These are phyloP conservation scores for Sturmia bella DNA, from an alignment of 2,888 invertebrate genomes.

Conservation along the genomic window DNA sequence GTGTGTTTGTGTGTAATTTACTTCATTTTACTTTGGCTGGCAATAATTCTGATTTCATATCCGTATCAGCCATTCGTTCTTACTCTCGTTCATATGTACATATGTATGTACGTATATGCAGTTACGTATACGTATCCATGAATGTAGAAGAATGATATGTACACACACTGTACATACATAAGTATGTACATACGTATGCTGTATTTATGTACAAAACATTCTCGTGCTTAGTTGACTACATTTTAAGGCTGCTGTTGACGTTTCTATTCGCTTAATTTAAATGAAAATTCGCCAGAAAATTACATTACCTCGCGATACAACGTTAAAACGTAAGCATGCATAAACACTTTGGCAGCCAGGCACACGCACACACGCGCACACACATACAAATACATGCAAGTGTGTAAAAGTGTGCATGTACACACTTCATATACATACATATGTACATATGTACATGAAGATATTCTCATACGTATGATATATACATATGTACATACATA, in stretches of 20 bases:
- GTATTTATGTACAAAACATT: slow-evolving; percentile 15
- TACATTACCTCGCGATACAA: slow-evolving; percentile 26
- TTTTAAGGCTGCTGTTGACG: slow-evolving; percentile 39
- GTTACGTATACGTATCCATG: background rate
- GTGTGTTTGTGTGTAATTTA: slow-evolving; percentile 20
- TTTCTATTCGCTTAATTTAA: slow-evolving; percentile 59
- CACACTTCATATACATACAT: background rate
- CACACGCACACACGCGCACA: too few species aligned
- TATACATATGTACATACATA: background rate
- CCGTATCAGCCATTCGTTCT: slow-evolving; percentile 12
- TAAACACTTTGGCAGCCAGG: too few species aligned
- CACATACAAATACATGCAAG: background rate
- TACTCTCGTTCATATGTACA: slow-evolving; percentile 12
- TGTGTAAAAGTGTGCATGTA: background rate
- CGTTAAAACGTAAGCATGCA: background rate
- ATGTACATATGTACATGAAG: background rate
- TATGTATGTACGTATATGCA: background rate
- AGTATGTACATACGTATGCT: background rate
- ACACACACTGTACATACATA: background rate
- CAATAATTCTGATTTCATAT: slow-evolving; percentile 41
- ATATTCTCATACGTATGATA: background rate
- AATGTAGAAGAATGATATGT: background rate
- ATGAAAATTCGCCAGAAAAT: slow-evolving; percentile 54
- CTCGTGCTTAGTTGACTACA: slow-evolving; percentile 32
- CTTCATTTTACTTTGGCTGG: slow-evolving; percentile 40